Evolutionary conservation across 2,888 invertebrate genomes (phyloP).

Genomic region (Lathronympha strigana): DNA sequence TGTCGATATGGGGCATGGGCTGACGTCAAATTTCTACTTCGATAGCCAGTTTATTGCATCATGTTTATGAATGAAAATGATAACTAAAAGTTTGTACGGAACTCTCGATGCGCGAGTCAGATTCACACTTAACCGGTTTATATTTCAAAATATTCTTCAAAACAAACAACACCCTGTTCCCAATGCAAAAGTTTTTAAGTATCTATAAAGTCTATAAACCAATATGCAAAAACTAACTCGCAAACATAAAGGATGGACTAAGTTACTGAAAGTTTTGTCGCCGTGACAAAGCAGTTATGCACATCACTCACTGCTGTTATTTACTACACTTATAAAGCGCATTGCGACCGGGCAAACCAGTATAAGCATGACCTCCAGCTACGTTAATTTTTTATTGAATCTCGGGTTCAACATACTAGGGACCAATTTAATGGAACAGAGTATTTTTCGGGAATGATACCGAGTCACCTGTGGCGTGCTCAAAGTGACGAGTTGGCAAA

Average conservation of each 20-base stretch:
- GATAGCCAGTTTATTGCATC: too few species aligned
- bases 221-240: slow-evolving; percentile 6
- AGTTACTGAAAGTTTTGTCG: slow-evolving; percentile 13
- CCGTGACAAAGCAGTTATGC: slow-evolving; percentile 10
- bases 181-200: too few species aligned
- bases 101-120: too few species aligned
- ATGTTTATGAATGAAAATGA: too few species aligned
- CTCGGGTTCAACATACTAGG: neutral
- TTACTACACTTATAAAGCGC: neutral
- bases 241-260: slow-evolving; percentile 1
- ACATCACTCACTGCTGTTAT: slow-evolving; percentile 7
- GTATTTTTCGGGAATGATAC: neutral
- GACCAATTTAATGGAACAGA: neutral
- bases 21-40: too few species aligned
- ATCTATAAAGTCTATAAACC: too few species aligned
- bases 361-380: neutral
- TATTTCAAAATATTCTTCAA: too few species aligned
- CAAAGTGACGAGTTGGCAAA: slow-evolving; percentile 19
- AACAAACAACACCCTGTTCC: too few species aligned
- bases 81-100: too few species aligned
- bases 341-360: neutral
- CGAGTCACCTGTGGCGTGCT: slow-evolving; percentile 20
- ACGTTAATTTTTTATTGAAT: neutral
- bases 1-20: too few species aligned
- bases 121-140: too few species aligned